Conservation (phyloP, 2,888 invertebrate genomes). For the Adineta ricciae region DNA sequence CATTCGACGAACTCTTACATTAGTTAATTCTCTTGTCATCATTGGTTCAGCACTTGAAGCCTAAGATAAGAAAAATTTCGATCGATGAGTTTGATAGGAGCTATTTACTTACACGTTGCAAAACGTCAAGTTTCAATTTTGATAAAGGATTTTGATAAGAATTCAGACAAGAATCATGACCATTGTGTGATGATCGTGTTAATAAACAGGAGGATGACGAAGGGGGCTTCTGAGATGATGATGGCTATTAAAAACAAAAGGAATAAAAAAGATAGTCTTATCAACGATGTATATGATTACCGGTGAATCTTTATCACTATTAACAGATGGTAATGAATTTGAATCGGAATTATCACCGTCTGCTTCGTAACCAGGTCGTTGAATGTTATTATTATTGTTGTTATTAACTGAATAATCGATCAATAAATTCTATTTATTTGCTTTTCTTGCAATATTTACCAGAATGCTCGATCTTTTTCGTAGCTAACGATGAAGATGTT, state of each 20-base stretch:
- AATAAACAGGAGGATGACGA: neutral
- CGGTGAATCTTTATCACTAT: conserved; percentile 19
- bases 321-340: conserved; percentile 8
- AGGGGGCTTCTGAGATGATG: conserved; percentile 2
- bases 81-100: neutral
- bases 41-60: conserved; percentile 19
- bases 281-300: neutral
- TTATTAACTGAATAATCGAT: neutral
- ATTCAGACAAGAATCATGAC: neutral
- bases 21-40: conserved; percentile 9
- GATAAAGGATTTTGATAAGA: conserved; percentile 12
- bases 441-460: neutral
- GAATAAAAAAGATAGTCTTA: too few relatives aligned
- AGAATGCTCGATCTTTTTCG: neutral
- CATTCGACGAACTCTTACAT: neutral
- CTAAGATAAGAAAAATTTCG: neutral
- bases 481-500: neutral
- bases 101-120: neutral
- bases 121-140: conserved; percentile 10
- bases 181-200: conserved; percentile 16
- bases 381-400: neutral
- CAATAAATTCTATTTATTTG: neutral
- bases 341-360: conserved; percentile 10
- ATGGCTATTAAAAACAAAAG: neutral
- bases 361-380: conserved; percentile 2